Evolutionary conservation across 2,888 invertebrate genomes (phyloP).

Genomic region (Conomelus anceps): DNA sequence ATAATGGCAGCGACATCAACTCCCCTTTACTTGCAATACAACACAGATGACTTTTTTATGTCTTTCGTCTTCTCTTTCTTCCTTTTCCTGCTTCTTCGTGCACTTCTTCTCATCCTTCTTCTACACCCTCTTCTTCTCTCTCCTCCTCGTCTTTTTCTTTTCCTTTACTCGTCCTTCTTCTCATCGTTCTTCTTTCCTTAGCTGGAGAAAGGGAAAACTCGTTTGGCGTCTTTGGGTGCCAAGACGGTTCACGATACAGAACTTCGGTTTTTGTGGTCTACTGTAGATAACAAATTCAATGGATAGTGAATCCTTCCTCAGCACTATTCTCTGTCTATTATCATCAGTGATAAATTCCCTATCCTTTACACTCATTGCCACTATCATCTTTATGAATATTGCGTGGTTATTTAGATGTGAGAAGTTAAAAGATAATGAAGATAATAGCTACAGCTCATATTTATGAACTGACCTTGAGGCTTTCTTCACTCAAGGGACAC

Average conservation of each 20-base stretch:
- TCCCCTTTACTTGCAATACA: background rate
- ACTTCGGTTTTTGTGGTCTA: background rate
- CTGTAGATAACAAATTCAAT: too few relatives aligned
- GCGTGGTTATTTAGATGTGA: too few relatives aligned
- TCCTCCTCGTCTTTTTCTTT: background rate
- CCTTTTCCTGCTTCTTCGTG: background rate
- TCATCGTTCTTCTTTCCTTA: background rate
- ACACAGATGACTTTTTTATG: background rate
- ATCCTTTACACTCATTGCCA: too few relatives aligned
- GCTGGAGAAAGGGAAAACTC: background rate
- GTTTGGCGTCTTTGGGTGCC: background rate
- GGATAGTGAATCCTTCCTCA: too few relatives aligned
- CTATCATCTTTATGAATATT: too few relatives aligned
- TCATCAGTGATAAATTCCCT: too few relatives aligned
- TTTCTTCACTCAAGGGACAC: too few relatives aligned
- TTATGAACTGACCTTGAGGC: too few relatives aligned
- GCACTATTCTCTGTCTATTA: too few relatives aligned
- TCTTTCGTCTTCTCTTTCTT: background rate
- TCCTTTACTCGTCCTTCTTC: background rate
- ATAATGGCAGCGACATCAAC: background rate
- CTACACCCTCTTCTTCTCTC: background rate
- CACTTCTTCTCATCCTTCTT: background rate
- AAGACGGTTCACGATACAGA: background rate
- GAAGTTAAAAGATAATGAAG: too few relatives aligned
- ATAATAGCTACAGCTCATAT: too few relatives aligned